Percentiles rank a stretch among this genome's conserved stretches.
Evolutionary conservation across 2,797 vertebrate genomes (phyloP).

Genomic region (Myotis findleyi): DNA sequence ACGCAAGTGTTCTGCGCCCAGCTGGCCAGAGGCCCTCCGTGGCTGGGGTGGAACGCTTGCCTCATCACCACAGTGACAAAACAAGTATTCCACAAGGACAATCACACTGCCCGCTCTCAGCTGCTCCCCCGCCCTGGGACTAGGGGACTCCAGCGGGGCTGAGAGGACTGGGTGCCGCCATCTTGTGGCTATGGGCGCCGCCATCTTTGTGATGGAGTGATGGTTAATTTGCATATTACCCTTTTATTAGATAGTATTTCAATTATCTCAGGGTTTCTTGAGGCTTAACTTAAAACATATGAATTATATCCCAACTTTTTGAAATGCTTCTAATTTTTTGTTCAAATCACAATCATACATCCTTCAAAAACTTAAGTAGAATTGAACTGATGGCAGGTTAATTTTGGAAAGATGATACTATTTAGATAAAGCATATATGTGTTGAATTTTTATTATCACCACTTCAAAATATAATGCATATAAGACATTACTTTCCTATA

Average conservation of each 20-base stretch:
- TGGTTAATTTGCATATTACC: too few species aligned
- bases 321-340: not conserved
- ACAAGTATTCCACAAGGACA: too few species aligned
- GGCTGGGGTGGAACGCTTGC: too few species aligned
- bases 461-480: slow-evolving; percentile 4
- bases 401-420: not conserved
- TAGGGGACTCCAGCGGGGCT: too few species aligned
- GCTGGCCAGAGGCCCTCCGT: too few species aligned
- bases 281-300: slow-evolving; percentile 45
- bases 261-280: not conserved
- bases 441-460: slow-evolving; percentile 23
- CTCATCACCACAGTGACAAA: too few species aligned
- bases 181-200: too few species aligned
- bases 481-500: not conserved
- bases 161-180: too few species aligned
- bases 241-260: not conserved
- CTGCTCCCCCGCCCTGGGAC: too few species aligned
- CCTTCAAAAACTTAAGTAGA: not conserved
- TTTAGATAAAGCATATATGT: not conserved
- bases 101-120: too few species aligned
- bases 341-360: slow-evolving; percentile 27
- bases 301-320: not conserved
- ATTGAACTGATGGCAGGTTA: not conserved
- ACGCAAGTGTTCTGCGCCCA: too few species aligned
- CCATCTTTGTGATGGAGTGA: too few species aligned